phyloP scores from a whole-genome alignment of 2,797 vertebrate genomes.

The Australoheros facetus region DNA sequence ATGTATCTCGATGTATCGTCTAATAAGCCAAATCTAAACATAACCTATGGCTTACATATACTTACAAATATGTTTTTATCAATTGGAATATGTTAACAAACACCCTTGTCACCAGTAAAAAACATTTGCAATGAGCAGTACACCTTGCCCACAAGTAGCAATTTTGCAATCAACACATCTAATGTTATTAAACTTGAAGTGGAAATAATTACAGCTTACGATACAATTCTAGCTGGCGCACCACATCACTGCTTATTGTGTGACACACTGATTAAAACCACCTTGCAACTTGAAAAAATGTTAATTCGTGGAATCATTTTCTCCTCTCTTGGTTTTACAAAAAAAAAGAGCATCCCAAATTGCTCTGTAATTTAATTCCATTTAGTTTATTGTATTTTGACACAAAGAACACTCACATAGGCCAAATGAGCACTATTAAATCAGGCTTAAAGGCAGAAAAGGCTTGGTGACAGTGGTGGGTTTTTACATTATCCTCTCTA shows the following conservation, averaged over 20 bases:
- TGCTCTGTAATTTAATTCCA: slow-evolving; percentile 49
- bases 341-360: slow-evolving; percentile 42
- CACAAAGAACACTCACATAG: slow-evolving; percentile 43
- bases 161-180: slow-evolving; percentile 46
- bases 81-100: slow-evolving; percentile 22
- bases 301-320: slow-evolving; percentile 25
- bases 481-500: slow-evolving; percentile 11
- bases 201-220: slow-evolving; percentile 52
- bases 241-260: slow-evolving; percentile 33
- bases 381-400: slow-evolving; percentile 54
- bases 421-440: slow-evolving; percentile 23
- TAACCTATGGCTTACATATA: slow-evolving; percentile 35
- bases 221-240: slow-evolving; percentile 20
- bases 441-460: slow-evolving; percentile 40
- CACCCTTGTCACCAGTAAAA: background rate
- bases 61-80: slow-evolving; percentile 18
- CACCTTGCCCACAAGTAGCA: slow-evolving; percentile 41
- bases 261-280: slow-evolving; percentile 49
- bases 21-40: slow-evolving; percentile 3
- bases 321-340: slow-evolving; percentile 29
- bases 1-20: slow-evolving; percentile 25
- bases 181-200: slow-evolving; percentile 46
- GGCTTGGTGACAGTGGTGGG: slow-evolving; percentile 7
- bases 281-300: slow-evolving; percentile 18
- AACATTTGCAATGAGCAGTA: slow-evolving; percentile 1